Percentiles rank a stretch among this genome's conserved stretches.
Evolutionary conservation across 2,888 invertebrate genomes (phyloP).

Genomic region (Glyphotaelius pellucidus): DNA sequence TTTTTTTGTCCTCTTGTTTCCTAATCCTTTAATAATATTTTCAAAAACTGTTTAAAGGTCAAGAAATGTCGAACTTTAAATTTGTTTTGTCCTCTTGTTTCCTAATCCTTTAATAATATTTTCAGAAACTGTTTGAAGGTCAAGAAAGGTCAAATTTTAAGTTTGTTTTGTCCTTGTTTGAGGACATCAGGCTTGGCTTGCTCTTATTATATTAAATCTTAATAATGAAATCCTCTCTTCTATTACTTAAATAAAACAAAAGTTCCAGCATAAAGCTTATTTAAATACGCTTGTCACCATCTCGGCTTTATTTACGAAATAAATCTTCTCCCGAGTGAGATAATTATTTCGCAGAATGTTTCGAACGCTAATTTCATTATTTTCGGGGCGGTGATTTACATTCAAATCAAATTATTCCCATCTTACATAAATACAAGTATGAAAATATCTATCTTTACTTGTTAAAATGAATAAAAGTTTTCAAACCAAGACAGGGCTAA

Average conservation of each 20-base stretch:
- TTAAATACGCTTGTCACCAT: conserved; percentile 26
- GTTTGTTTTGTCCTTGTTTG: neutral
- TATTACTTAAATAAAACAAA: conserved; percentile 30
- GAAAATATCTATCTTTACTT: neutral
- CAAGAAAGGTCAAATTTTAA: neutral
- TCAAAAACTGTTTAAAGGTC: too few relatives aligned
- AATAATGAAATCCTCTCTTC: neutral
- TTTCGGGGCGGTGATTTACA: conserved; percentile 12
- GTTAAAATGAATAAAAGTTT: neutral
- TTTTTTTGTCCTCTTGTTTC: too few relatives aligned
- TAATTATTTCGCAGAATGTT: conserved; percentile 40
- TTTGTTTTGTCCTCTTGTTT: neutral
- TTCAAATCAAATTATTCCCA: conserved; percentile 34
- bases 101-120: too few relatives aligned
- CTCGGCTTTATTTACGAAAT: conserved; percentile 27
- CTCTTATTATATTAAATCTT: neutral
- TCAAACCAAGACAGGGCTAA: neutral
- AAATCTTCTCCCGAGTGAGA: conserved; percentile 4
- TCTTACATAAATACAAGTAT: neutral
- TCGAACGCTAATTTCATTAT: conserved; percentile 34
- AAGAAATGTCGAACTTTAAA: neutral
- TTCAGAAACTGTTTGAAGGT: too few relatives aligned
- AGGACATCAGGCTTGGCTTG: neutral
- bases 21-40: too few relatives aligned
- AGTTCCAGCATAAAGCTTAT: neutral